Evolutionary conservation across 2,888 invertebrate species (phyloP), one percentile per base, ranked within the genome.

Genomic region (Steinernema scapterisci): DNA sequence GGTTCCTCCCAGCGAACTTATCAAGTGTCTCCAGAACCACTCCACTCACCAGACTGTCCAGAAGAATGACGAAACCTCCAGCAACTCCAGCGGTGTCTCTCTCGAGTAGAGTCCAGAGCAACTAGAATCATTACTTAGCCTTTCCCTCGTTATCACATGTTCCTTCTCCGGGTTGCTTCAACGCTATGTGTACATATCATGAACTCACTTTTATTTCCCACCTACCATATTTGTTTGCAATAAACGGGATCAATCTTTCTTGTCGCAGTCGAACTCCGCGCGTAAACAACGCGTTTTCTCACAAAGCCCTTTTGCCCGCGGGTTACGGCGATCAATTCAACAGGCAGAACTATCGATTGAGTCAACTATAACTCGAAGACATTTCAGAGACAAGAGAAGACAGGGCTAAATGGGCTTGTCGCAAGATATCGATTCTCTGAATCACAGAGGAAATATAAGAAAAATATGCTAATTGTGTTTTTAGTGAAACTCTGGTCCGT

Each of bases 1-100:
- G 45, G 73, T 82, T 79, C 74, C 78, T 71, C 81, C 83, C 21
- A 74, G 76, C 11, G 80, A 77, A 43, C 77, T 83, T 23, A 75
- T 83, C 73, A 81, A 80, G 51, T 82, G 82, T 45, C 80, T 83
- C 54, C 72, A 82, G 56, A 80, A 82, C 73, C 83, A 83, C 71
- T 27, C 31, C 27, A 27, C 31, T 6, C 63, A 63, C 31, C 63
- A 63, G 31, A 63, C 63, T 6, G 63, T 63, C 16, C 63, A 63
- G 31, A 63, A 63, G 7, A 11, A 16, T 7, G 63, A 63, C 16
- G 63, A 63, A 13, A 31, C 63, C 27, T 63, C 63, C 31, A 63
- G 63, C 63, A 63, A 63, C 63, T 63, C 63, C 13, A 63, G 63
- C 38, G 63, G 63, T 3, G 63, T 63, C 63, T 63, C 63, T 16